Evolutionary conservation across 2,888 invertebrate genomes (phyloP), one percentile per base, ranked within the genome.

Genomic region (Odontomyia ornata): DNA sequence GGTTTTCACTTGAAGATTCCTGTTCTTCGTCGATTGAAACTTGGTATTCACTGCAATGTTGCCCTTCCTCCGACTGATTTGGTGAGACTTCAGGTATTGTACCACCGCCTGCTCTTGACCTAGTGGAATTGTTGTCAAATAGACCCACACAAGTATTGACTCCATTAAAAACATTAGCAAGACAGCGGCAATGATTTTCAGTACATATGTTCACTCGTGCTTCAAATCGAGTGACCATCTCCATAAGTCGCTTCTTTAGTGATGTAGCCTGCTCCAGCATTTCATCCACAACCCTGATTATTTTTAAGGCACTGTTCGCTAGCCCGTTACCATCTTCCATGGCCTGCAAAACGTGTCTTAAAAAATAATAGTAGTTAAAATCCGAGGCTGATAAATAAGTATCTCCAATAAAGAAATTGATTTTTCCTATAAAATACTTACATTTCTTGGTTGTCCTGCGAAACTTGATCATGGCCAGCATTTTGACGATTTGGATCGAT

Each of bases 211-310:
- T 30, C 13, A 36, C 18, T 30, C 36, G 28, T n/a, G 18, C 1
- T 65, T 65, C 30, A 11, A 65, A 65, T 30, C n/a, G 43, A 1
- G 43, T 67, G 13, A 67, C 23, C 67, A 67, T 67, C 21, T 13
- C 21, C 4, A 67, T 5, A 7, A 67, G 46, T 1, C 67, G 67
- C 21, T 18, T 5, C 43, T 67, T 67, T n/a, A 67, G 43, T 3
- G 23, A 25, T 18, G 67, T 13, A 9, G 67, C 23, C 23, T 67
- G 67, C 2, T 67, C 46, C 3, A 67, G 46, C 7, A 67, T 15
- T 2, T 67, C 67, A 46, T 67, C 67, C 18, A 67, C 67, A 0
- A 67, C 67, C 1, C 43, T 36, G 2, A 67, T 36, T 9, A 67
- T 11, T 7, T 18, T 46, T 23, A 67, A n/a, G n/a, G n/a, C n/a